Evolutionary conservation across 2,888 invertebrate species (phyloP), one percentile per base, ranked within the genome.

Genomic region (Anarsia innoxiella): DNA sequence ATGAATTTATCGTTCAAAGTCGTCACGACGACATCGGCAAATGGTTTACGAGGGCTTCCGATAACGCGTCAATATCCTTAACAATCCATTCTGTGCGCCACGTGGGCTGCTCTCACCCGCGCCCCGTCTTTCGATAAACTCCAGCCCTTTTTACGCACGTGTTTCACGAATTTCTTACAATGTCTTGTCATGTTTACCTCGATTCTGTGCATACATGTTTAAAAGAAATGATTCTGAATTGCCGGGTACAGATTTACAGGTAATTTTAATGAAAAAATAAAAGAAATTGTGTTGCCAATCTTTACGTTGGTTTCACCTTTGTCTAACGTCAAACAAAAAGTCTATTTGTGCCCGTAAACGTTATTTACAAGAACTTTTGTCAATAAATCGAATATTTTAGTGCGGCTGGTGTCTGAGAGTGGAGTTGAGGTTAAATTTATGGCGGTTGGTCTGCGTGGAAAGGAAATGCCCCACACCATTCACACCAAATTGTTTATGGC

Each of bases 341-440:
- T 14, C 19, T 32, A 28, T 32, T 38, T 27, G 28, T 19, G 14
- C 12, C 10, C 12, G 14, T 25, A 25, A 16, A 14, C 28, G 28
- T 38, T 38, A 14, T 23, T 32, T 28, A 38, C 16, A 28, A 9
- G 16, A n/a, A 16, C 14, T 9, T 28, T 32, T 37, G 53, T 58
- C 59, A 51, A 66, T 66, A 65, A 66, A 63, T 65, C 64, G 50
- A 55, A 65, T 60, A 66, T 63, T 66, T 69, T 65, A 69, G 56
- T 51, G 50, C 52, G 37, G 14, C 36, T 46, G 47, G 57, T 66
- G 61, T 62, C 56, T 55, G 55, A 46, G 48, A 47, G 45, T 31
- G 31, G 51, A 48, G 48, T 44, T 42, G 45, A 49, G 48, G 42
- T 42, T 31, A 36, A 60, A 62, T 70, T 71, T 71, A 72, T 52